phyloP scores from a whole-genome alignment of 64 coral and sea anemone species.

The Montipora efflorescens region DNA sequence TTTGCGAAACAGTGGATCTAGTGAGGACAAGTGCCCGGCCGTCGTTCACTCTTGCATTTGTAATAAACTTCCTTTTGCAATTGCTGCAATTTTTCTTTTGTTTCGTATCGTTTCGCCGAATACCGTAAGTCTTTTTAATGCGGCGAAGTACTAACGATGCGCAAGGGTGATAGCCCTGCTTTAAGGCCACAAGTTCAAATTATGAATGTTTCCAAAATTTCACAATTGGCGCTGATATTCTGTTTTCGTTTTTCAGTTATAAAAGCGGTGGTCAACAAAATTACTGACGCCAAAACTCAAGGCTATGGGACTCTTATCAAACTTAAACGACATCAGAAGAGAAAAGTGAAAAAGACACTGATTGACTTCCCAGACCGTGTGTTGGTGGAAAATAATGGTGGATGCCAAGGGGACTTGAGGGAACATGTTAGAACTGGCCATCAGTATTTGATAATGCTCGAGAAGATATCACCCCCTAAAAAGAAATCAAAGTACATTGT shows the following conservation, averaged over 20 bases:
- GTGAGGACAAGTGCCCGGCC: too few relatives aligned
- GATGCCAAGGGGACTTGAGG: not conserved
- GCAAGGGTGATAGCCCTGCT: too few relatives aligned
- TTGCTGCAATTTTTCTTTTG: too few relatives aligned
- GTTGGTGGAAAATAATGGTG: not conserved
- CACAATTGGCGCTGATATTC: not conserved
- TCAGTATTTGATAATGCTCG: conserved; percentile 4
- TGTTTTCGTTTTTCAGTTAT: conserved; percentile 1
- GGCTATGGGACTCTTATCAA: not conserved
- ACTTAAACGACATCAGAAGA: not conserved
- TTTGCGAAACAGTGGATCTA: too few relatives aligned
- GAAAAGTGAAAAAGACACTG: not conserved
- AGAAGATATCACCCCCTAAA: not conserved
- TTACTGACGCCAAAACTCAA: not conserved
- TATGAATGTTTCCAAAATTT: not conserved
- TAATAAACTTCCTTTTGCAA: too few relatives aligned
- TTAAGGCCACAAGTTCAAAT: too few relatives aligned
- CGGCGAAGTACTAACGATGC: too few relatives aligned
- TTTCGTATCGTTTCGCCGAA: too few relatives aligned
- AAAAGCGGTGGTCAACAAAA: not conserved
- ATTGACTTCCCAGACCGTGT: not conserved
- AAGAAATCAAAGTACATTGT: conserved; percentile 35
- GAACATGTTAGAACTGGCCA: not conserved
- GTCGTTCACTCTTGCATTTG: too few relatives aligned
- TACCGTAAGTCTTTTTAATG: too few relatives aligned